Evolutionary conservation across 1,140 invertebrate genomes (phyloP), one percentile per base, ranked within the genome.

Genomic region (Drusus annulatus): DNA sequence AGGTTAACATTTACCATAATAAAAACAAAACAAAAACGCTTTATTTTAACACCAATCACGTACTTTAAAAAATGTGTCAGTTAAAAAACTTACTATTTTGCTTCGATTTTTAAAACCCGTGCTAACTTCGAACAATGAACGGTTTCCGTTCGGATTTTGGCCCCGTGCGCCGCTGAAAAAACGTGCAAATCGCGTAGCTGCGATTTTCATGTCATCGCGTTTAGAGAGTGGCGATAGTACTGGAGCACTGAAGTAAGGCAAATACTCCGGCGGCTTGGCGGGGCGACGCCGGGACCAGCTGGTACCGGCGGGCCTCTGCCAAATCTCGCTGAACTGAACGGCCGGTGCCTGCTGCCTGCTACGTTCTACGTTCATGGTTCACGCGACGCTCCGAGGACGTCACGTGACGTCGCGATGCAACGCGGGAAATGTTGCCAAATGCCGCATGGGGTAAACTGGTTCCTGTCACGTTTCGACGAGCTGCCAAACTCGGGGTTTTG

Each of bases 191-290:
- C 45, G 51, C 50, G 45, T n/a, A n/a, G 31, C 5, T 56, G 56
- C 28, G 36, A 76, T 62, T 62, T 62, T 21, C 56, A 76, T 76
- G 74, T 78, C 63, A 21, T 45, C 65, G 15, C 78, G 68, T 28
- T 80, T 80, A 56, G 78, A 83, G 76, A 80, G 78, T 77, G 65
- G 71, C 71, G 68, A 36, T 65, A 71, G 31, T 25, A 80, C 81
- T 83, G 31, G 74, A 82, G 69, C 69, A 50, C 63, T 60, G 56
- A 60, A 60, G 5, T 36, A 36, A 36, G 54, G 7, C 21, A 71
- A 19, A 19, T 16, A 50, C 15, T n/a, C n/a, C n/a, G 68, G 36
- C 16, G 8, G 68, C 36, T 2, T 51, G 17, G 36, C 36, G 68
- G 31, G 68, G 25, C 31, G 17, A 21, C 3, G 36, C 45, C 50